These are phyloP conservation scores for Calycopis cecrops DNA, from an alignment of 1,140 invertebrate species.

Conservation along the genomic window DNA sequence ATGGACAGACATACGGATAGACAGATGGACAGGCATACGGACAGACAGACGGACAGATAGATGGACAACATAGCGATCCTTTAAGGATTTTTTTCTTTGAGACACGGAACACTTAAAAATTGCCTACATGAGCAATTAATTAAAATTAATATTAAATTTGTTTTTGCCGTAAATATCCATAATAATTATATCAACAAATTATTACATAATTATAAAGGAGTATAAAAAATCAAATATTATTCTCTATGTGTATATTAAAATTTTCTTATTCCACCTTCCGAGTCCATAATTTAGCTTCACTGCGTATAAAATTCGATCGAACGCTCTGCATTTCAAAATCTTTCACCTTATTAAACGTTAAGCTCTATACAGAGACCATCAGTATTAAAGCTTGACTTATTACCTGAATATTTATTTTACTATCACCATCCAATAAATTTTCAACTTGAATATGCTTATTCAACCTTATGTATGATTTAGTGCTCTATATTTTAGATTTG, in stretches of 20 bases:
- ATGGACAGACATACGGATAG: no score
- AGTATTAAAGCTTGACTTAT: constrained; percentile 21
- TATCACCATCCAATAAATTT: constrained; percentile 43
- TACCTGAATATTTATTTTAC: constrained; percentile 19
- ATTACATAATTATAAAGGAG: background rate
- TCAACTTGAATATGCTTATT: constrained; percentile 49
- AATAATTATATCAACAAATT: background rate
- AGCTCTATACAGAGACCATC: constrained; percentile 4
- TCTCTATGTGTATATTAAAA: constrained; percentile 1
- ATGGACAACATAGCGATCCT: no score
- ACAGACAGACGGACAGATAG: no score
- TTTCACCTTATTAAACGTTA: constrained; percentile 8
- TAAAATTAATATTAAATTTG: no score
- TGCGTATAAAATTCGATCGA: constrained; percentile 10
- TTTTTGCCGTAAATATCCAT: no score
- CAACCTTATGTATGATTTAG: constrained; percentile 55
- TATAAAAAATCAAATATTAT: background rate
- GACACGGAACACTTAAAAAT: no score
- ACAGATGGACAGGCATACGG: no score
- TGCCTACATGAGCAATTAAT: no score
- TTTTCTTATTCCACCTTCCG: background rate
- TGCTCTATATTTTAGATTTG: constrained; percentile 40
- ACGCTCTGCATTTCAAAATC: background rate
- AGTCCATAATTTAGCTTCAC: constrained; percentile 4
- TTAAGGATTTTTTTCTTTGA: no score